phyloP scores from a whole-genome alignment of 2,113 vertebrate genomes.

The Rhinoptilus africanus region DNA sequence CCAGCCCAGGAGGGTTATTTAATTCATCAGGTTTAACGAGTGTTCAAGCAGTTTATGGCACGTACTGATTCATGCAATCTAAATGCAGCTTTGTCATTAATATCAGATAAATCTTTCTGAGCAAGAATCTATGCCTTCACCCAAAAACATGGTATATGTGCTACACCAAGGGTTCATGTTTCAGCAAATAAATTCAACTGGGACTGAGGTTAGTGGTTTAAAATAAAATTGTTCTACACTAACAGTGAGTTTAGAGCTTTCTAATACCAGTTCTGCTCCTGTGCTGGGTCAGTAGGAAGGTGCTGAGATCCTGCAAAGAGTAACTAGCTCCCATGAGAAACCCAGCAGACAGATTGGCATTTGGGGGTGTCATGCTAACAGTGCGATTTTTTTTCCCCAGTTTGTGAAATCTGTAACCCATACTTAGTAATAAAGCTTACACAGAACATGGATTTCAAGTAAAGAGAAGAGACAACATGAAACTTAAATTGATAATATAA shows the following conservation, averaged over 20 bases:
- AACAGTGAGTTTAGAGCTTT: background rate
- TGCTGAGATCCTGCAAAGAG: background rate
- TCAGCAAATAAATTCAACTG: background rate
- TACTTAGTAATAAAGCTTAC: background rate
- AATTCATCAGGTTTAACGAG: slow-evolving; percentile 57
- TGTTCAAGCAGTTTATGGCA: slow-evolving; percentile 53
- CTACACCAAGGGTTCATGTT: background rate
- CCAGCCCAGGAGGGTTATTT: slow-evolving; percentile 45
- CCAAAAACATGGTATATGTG: background rate
- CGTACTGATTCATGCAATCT: slow-evolving; percentile 21
- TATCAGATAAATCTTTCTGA: slow-evolving; percentile 37
- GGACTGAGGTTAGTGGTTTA: background rate
- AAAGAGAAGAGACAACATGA: background rate
- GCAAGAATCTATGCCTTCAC: background rate
- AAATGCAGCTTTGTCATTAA: slow-evolving; percentile 43
- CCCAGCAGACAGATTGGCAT: background rate
- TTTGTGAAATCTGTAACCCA: background rate
- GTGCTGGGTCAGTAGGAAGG: background rate
- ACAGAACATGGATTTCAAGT: background rate
- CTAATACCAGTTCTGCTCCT: background rate
- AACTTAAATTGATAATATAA: background rate
- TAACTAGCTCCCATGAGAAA: background rate
- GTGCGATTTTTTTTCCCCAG: background rate
- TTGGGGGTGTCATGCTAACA: background rate
- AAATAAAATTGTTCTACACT: background rate